Evolutionary conservation across 92 coral and sea anemone genomes (phyloP), one percentile per base, ranked within the genome.

Genomic region (Meandrina meandrites): DNA sequence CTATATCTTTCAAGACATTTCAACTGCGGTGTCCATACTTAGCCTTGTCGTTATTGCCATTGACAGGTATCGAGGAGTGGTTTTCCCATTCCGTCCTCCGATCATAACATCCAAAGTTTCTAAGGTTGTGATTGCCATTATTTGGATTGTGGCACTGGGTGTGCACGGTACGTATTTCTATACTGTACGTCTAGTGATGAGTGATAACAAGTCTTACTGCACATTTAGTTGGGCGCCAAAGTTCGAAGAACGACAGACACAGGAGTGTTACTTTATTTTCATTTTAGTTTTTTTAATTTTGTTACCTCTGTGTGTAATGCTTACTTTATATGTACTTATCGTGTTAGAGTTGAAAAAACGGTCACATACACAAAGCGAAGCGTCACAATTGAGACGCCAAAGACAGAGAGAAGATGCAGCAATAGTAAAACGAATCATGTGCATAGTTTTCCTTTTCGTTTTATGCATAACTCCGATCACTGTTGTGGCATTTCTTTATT

Each of bases 31-130:
- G 18, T 77, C 88, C 27, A 82, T 89, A 1, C 84, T 70, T 45
- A 89, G 88, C 48, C 75, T 89, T 30, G 85, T 86, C 12, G 76
- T 84, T 16, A 89, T 89, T 1, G 76, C 92, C 21, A 73, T 89
- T 21, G 88, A 89, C 51, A 70, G 92, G 54, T 84, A 83, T 54
- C 81, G 88, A 42, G 92, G 88, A 14, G 64, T 89, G 27, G 92
- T 89, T 22, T 86, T 77, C 34, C 92, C 92, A 24, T 86, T 83
- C 76, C 92, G 92, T 22, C 30, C 53, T 21, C 54, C 84, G 1
- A 31, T 80, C 53, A 13, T 56, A 58, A 58, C 51, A 21, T 32
- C 32, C 32, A 80, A 36, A 42, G 71, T 66, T 19, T 80, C 74
- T 28, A 80, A 80, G 73, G 22, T 57, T 18, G 14, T 80, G 50